Base-by-base conservation (phyloP, 2,797 vertebrate species). In the Schizopygopsis malacanthus region DNA sequence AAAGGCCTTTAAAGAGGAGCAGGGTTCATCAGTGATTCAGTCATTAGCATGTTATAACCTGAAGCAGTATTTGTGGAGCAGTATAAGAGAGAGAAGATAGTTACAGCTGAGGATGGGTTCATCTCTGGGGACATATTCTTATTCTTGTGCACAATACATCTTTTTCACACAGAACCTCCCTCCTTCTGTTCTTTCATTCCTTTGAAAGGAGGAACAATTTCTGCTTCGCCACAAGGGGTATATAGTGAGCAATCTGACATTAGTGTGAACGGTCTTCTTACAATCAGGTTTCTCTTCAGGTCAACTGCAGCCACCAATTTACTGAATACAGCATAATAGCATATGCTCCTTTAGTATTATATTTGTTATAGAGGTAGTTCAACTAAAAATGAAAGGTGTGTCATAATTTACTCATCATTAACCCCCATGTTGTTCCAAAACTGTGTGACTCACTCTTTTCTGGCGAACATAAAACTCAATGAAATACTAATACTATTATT, bases 1-100 rank as follows among this genome's bases (percentile, higher is more conserved):
- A 91, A 88, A 86, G 92, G 91, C 92, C 93, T 93, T 94, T 89
- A 91, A 87, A 86, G 63, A 81, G 77, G 86, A 15, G 84, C 86
- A 72, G 70, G 85, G 87, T 90, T 94, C 88, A 83, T 93, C 90
- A n/a, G 72, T 28, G 50, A 67, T 88, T 88, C 90, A 91, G 88
- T 90, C 91, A 93, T 94, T 90, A 93, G 91, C 90, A 90, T 83
- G 86, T 85, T 90, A 47, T 90, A 89, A 67, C 61, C 78, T 80
- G 76, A 25, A 72, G 73, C 79, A 43, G 47, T 52, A 88, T 13
- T 54, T 25, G 28, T 28, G 50, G 52, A 69, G 15, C 18, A 43
- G 22, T 22, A 84, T 41, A 78, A 6, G 73, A 16, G 13, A 59
- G 59, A 86, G 37, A 54, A 56, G 47, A 45, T 41, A 18, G 67